Evolutionary conservation across 1,140 invertebrate species (phyloP).

Genomic region (Magallana angulata): DNA sequence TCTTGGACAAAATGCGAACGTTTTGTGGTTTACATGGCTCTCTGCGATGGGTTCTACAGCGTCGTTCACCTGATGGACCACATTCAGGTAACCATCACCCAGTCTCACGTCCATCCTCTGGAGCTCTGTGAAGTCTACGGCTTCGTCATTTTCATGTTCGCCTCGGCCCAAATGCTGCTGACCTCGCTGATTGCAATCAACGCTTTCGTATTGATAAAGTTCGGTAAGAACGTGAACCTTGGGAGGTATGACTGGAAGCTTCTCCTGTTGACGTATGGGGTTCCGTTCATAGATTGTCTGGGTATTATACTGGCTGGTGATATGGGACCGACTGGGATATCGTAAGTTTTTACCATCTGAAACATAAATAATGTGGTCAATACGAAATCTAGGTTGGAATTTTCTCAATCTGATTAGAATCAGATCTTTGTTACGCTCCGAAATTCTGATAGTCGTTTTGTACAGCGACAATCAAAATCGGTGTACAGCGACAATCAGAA

Average conservation of each 20-base stretch:
- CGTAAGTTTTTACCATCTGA: constrained; percentile 8
- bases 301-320: background rate
- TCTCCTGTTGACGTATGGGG: constrained; percentile 5
- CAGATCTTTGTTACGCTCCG: background rate
- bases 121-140: constrained; percentile 28
- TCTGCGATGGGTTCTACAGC: constrained; percentile 37
- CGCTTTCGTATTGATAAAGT: constrained; percentile 39
- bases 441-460: background rate
- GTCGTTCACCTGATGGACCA: constrained; percentile 42
- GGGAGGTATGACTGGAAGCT: constrained; percentile 42
- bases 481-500: too few species aligned
- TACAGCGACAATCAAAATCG: background rate
- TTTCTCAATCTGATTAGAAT: background rate
- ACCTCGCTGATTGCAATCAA: constrained; percentile 28
- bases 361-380: background rate
- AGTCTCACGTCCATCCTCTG: constrained; percentile 29
- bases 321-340: constrained; percentile 41
- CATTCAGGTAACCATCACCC: background rate
- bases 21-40: constrained; percentile 41
- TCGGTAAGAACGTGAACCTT: constrained; percentile 37
- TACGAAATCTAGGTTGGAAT: background rate
- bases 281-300: background rate
- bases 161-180: constrained; percentile 30
- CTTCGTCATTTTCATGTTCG: constrained; percentile 33
- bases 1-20: constrained; percentile 40